These are phyloP conservation scores for Craseonycteris thonglongyai DNA, from an alignment of 2,113 vertebrate species.

Conservation along the genomic window DNA sequence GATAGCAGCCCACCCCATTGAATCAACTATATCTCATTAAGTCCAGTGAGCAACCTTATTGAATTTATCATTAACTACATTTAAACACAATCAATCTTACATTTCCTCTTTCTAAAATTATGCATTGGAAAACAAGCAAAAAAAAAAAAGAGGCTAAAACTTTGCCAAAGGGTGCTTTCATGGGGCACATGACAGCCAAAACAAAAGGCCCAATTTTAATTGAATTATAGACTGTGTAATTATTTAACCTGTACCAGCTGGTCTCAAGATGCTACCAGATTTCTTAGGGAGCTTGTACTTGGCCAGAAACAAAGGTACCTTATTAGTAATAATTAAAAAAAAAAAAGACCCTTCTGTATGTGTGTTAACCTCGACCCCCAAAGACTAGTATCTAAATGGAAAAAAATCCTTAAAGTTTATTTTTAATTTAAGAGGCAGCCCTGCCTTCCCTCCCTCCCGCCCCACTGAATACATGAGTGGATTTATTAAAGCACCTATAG, in stretches of 20 bases:
- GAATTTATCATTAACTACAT: conserved; percentile 44
- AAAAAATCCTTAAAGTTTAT: background rate
- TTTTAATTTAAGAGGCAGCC: background rate
- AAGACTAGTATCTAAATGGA: background rate
- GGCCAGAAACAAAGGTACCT: conserved; percentile 42
- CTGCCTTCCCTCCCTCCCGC: too few species aligned
- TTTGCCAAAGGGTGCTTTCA: conserved; percentile 41
- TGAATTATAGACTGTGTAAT: conserved; percentile 78
- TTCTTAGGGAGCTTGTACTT: conserved; percentile 70
- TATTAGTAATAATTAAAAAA: conserved; percentile 15
- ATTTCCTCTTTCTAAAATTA: conserved; percentile 27
- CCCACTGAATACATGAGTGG: background rate
- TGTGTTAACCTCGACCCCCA: conserved; percentile 22
- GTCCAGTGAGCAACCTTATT: background rate
- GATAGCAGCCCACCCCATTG: background rate
- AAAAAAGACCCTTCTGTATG: conserved; percentile 43
- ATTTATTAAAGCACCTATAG: background rate
- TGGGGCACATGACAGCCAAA: conserved; percentile 52
- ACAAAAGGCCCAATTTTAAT: conserved; percentile 70
- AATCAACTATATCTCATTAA: conserved; percentile 36
- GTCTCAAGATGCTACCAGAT: conserved; percentile 73
- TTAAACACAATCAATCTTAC: conserved; percentile 33
- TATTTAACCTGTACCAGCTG: conserved; percentile 78
- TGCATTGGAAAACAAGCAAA: conserved; percentile 47
- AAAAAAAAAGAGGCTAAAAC: background rate